phyloP scores from a whole-genome alignment of 2,797 vertebrate genomes.

The Acrossocheilus fasciatus region DNA sequence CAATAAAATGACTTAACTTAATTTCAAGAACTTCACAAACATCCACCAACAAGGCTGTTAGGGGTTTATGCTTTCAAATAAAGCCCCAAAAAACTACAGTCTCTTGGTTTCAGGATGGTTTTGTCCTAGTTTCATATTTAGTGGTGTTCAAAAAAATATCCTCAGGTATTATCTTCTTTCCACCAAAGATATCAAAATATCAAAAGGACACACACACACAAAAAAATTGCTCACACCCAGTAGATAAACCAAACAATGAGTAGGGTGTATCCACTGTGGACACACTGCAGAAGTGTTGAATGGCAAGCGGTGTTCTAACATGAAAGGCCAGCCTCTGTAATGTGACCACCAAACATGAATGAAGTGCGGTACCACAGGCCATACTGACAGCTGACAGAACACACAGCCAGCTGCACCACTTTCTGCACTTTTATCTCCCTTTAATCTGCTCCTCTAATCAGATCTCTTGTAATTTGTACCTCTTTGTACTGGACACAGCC shows the following conservation, averaged over 20 bases:
- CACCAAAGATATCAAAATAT: not conserved
- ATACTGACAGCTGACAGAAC: conserved; percentile 58
- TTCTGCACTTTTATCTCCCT: conserved; percentile 49
- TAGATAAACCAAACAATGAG: conserved; percentile 4
- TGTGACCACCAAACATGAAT: conserved; percentile 41
- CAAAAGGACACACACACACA: not conserved
- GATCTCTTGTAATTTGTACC: conserved; percentile 56
- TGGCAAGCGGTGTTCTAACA: conserved; percentile 32
- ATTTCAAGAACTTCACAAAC: not conserved
- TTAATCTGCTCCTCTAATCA: conserved; percentile 61
- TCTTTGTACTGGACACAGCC: conserved; percentile 54
- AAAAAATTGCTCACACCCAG: conserved; percentile 9
- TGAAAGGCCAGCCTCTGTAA: conserved; percentile 39
- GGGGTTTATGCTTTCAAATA: not conserved
- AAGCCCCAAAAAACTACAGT: not conserved
- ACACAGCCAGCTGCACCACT: conserved; percentile 56
- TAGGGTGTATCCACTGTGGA: conserved; percentile 10
- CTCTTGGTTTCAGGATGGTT: not conserved
- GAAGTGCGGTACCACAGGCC: conserved; percentile 12
- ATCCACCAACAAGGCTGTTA: not conserved
- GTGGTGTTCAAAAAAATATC: not conserved
- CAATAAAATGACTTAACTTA: not conserved
- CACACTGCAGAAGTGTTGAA: conserved; percentile 11
- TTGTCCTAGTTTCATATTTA: not conserved
- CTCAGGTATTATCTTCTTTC: not conserved